Evolutionary conservation across 2,797 vertebrate genomes (phyloP), one percentile per base, ranked within the genome.

Genomic region (Morus bassanus): DNA sequence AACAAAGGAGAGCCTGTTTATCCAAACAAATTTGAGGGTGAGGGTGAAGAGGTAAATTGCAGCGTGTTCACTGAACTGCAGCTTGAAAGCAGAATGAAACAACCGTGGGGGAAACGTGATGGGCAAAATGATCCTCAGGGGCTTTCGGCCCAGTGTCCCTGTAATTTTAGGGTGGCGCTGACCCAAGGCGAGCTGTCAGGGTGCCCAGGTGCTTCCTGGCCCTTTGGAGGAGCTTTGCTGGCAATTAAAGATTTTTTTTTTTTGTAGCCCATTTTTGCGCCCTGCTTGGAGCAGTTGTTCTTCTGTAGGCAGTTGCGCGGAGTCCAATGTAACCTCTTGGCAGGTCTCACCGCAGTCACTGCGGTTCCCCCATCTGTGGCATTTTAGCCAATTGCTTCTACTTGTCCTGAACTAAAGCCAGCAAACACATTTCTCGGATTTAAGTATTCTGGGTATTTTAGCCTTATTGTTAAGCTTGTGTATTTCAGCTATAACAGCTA

Each of bases 1-100:
- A 95, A 97, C 91, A 96, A 97, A 95, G 89, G 91, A 57, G 46
- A 79, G 74, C 87, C 81, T 97, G 91, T 96, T 97, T 94, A 94
- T 91, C 89, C 83, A 97, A 96, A 97, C 92, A 94, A 97, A 88
- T 85, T 89, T 95, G 80, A 87, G 92, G 78, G 80, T 84, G 88
- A 93, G 92, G 89, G 90, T 69, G 87, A 97, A 93, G 93, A 94
- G 93, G 93, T 95, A 94, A 95, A 95, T 81, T 94, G 88, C 75
- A 74, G 89, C 83, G 65, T 88, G 85, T 54, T 88, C 69, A 16
- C 73, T 85, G 83, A 85, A 63, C 48, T 91, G 89, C 88, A 81
- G 76, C 80, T 90, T 85, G 73, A 86, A 93, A 96, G 96, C 88
- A 81, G 80, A 91, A 78, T 0, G 33, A 65, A 93, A 75, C 9